Evolutionary conservation across 1,140 invertebrate genomes (phyloP).

Genomic region (Lordiphosa stackelbergi): DNA sequence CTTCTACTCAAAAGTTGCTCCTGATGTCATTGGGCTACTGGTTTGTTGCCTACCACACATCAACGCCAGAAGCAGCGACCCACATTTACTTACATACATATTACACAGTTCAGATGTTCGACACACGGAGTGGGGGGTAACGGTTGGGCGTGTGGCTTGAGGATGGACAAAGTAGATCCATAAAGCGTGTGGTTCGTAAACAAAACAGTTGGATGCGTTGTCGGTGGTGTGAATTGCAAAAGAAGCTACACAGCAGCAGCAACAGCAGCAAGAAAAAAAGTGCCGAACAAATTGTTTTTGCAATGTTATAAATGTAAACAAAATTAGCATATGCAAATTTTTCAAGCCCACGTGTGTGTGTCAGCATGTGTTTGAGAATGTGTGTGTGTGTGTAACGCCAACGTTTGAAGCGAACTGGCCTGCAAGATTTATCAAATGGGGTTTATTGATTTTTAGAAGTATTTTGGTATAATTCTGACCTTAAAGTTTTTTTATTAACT

Average conservation of each 20-base stretch:
- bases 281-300: conserved; percentile 66
- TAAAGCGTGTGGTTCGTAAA: conserved; percentile 63
- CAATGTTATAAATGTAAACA: conserved; percentile 72
- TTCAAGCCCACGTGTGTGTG: conserved; percentile 40
- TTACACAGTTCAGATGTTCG: conserved; percentile 50
- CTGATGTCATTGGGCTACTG: conserved; percentile 39
- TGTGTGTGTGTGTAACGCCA: conserved; percentile 23
- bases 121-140: conserved; percentile 13
- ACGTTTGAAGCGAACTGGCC: conserved; percentile 9
- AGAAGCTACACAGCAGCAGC: conserved; percentile 1
- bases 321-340: conserved; percentile 74
- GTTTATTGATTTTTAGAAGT: neutral
- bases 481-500: neutral
- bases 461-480: conserved; percentile 1
- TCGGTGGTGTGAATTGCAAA: conserved; percentile 59
- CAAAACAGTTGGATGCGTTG: conserved; percentile 35
- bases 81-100: conserved; percentile 34
- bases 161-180: conserved; percentile 21
- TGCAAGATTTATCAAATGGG: conserved; percentile 6
- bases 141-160: neutral
- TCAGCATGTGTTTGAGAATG: conserved; percentile 11
- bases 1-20: conserved; percentile 46
- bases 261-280: conserved; percentile 17
- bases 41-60: conserved; percentile 5
- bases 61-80: conserved; percentile 27